Percentiles rank a stretch among this genome's conserved stretches.
phyloP scores from a whole-genome alignment of 2,113 vertebrate genomes.

The Damaliscus lunatus region DNA sequence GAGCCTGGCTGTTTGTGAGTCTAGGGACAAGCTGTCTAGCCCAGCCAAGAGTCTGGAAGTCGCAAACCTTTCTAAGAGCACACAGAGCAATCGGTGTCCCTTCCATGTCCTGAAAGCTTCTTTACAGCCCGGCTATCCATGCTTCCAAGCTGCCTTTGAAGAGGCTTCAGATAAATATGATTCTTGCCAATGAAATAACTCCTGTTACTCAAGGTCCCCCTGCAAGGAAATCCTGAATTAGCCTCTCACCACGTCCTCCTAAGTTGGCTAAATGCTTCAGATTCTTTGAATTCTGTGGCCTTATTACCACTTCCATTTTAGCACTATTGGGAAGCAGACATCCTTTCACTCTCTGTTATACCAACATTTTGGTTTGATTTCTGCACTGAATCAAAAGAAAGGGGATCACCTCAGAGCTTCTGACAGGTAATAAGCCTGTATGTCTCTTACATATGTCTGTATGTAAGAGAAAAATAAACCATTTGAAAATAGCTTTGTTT shows the following conservation, averaged over 20 bases:
- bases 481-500: conserved; percentile 7
- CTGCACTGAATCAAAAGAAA: neutral
- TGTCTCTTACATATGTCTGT: neutral
- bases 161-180: neutral
- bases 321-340: neutral
- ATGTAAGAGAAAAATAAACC: conserved; percentile 3
- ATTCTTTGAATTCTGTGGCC: conserved; percentile 34
- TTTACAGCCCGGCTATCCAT: neutral
- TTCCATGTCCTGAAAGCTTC: neutral
- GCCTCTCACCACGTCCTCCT: neutral
- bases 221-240: conserved; percentile 25
- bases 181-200: neutral
- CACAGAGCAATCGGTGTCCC: neutral
- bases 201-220: neutral
- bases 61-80: neutral
- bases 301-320: neutral
- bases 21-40: neutral
- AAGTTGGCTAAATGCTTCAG: conserved; percentile 14
- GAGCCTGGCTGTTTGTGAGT: neutral
- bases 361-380: conserved; percentile 25
- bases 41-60: neutral
- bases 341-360: neutral
- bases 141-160: neutral
- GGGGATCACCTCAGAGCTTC: neutral
- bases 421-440: neutral